Base-by-base conservation (phyloP, 2,888 invertebrate genomes). In the Patella depressa region DNA sequence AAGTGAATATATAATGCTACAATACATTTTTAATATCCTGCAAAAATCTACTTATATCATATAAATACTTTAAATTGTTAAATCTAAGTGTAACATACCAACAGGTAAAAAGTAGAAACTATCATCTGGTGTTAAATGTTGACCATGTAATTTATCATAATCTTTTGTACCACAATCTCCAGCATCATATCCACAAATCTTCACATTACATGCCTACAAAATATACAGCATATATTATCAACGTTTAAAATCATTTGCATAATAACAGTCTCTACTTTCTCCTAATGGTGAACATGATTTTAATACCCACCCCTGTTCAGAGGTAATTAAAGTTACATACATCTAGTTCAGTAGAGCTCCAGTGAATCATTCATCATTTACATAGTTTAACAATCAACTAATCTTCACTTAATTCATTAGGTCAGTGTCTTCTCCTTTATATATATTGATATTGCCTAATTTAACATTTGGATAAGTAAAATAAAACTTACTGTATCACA, bases 111-210 rank as follows among this genome's bases (percentile, higher is more conserved):
- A 57, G 81, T 92, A 92, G 4, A 83, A 53, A 19, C 82, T 82
- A 15, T 80, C 73, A 34, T 86, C 78, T 14, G 77, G 72, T 2
- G 75, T 53, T 19, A 91, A 79, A 24, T 83, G 77, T 14, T 91
- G 76, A 45, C 83, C 79, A 72, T 88, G 79, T 71, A 92, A 79
- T 71, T 89, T 78, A 71, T 87, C 59, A 82, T 85, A 92, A 74
- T 89, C 87, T n/a, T 85, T 84, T 34, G 87, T 78, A 3, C 93
- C 93, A 88, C 93, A 93, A 82, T 93, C 93, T 3, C 93, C 93
- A n/a, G 91, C 91, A 88, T 93, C 93, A 88, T 88, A 93, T 2
- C 91, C 93, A 89, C 93, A 93, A n/a, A 85, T 83, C 29, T 84
- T 77, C 69, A 90, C 88, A 87, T 93, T 93, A 79, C 92, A 91